Conservation (phyloP, 30 jellyfish, hydroid and myxozoan genomes). For the Nemopilema nomurai region DNA sequence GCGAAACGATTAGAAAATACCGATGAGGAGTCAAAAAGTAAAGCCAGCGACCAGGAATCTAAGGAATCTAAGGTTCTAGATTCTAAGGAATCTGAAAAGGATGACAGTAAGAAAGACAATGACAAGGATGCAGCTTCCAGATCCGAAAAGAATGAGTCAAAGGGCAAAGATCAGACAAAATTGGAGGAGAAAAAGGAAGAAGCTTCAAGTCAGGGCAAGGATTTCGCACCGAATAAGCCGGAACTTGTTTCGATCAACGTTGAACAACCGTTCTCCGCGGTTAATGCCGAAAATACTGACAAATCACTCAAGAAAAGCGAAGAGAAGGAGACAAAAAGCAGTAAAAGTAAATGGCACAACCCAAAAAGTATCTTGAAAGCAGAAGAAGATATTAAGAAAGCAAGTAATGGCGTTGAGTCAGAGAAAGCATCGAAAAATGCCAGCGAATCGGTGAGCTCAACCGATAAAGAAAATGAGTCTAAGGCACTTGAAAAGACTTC, state of each 20-base stretch:
- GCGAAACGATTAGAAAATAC: neutral
- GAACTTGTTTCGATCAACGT: constrained; percentile 9
- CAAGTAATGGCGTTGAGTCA: neutral
- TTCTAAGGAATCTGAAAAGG: neutral
- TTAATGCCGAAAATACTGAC: neutral
- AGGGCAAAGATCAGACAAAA: neutral
- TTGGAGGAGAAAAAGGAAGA: neutral
- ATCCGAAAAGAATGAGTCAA: neutral
- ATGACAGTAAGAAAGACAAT: neutral
- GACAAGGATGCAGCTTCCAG: neutral
- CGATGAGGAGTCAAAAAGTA: neutral
- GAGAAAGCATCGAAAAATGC: neutral
- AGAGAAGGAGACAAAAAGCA: neutral
- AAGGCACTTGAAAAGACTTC: no score
- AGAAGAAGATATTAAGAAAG: neutral
- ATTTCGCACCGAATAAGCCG: neutral
- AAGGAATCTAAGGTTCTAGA: neutral
- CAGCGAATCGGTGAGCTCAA: neutral
- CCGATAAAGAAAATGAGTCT: no score
- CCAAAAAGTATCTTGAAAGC: neutral
- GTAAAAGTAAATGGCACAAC: neutral
- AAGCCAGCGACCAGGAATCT: constrained; percentile 6
- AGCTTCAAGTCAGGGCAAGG: neutral
- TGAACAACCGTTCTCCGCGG: neutral
- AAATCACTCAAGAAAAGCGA: neutral